Conservation (phyloP, 2,113 vertebrate genomes). For the Charadrius vociferus region DNA sequence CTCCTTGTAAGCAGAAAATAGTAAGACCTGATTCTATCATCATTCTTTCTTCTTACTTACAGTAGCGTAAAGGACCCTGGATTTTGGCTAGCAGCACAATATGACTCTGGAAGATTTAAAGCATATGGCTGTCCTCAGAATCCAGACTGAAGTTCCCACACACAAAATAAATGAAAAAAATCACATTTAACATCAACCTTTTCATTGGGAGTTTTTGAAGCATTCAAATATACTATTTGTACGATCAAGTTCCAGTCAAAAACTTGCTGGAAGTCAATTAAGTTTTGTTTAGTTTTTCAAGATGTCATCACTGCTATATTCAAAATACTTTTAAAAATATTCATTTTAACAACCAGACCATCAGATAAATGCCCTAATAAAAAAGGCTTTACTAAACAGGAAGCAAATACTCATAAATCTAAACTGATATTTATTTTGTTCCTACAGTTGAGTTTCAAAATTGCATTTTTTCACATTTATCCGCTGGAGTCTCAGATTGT, state of each 20-base stretch:
- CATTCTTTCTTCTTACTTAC: neutral
- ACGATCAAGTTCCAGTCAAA: neutral
- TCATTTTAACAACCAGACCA: neutral
- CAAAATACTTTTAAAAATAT: neutral
- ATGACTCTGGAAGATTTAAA: neutral
- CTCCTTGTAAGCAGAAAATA: neutral
- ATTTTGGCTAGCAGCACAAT: neutral
- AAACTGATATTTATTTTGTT: neutral
- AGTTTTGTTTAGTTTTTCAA: neutral
- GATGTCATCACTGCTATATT: neutral
- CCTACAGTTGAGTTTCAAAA: neutral
- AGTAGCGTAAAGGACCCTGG: neutral
- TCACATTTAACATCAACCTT: neutral
- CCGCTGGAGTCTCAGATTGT: neutral
- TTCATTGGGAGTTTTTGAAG: neutral
- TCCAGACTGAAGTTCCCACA: neutral
- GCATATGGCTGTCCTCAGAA: neutral
- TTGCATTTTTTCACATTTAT: conserved; percentile 20
- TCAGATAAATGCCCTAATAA: neutral
- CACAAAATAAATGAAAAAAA: neutral
- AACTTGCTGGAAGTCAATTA: neutral
- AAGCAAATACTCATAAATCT: neutral
- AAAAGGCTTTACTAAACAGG: neutral
- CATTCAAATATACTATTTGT: neutral
- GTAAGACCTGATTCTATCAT: neutral